phyloP scores from a whole-genome alignment of 2,888 invertebrate genomes.

The Troilus luridus region DNA sequence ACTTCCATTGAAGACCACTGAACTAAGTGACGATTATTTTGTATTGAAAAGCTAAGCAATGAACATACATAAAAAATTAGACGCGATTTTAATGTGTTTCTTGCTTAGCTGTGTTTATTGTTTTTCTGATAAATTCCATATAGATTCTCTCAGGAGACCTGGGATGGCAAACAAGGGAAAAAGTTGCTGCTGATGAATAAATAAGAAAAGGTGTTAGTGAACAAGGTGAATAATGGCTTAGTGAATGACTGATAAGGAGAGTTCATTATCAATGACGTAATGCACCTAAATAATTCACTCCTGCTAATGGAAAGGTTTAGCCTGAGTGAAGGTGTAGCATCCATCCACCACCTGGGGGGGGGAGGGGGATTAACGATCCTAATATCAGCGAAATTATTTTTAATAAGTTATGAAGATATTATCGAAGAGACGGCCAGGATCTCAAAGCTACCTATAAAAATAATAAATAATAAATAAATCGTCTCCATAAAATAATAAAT shows the following conservation, averaged over 20 bases:
- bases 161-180: neutral
- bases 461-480: neutral
- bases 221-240: neutral
- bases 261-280: neutral
- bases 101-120: too few relatives aligned
- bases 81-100: too few relatives aligned
- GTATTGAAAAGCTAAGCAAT: too few relatives aligned
- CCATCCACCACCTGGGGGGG: too few relatives aligned
- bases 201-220: neutral
- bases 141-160: too few relatives aligned
- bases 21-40: too few relatives aligned
- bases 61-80: too few relatives aligned
- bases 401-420: neutral
- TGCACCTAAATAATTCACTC: neutral
- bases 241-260: neutral
- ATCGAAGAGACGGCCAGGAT: too few relatives aligned
- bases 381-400: neutral
- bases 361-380: neutral
- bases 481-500: too few relatives aligned
- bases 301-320: neutral
- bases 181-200: neutral
- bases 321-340: neutral
- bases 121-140: too few relatives aligned
- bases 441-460: too few relatives aligned
- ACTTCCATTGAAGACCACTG: too few relatives aligned